Evolutionary conservation across 2,113 vertebrate genomes (phyloP).

Genomic region (Loxodonta africana): DNA sequence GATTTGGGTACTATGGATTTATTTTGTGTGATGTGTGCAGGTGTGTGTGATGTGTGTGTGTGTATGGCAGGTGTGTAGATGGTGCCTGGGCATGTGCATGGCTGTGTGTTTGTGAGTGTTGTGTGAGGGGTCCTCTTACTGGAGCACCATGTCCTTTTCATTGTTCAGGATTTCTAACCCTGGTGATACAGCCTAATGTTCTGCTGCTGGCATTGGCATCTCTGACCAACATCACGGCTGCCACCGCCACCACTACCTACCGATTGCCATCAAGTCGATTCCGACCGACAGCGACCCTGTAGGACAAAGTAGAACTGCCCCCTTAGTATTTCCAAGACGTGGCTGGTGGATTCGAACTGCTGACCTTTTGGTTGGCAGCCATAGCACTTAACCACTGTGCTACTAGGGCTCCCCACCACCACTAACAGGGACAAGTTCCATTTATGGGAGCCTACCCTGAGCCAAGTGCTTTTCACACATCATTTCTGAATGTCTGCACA

Average conservation of each 20-base stretch:
- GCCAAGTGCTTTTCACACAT: not conserved
- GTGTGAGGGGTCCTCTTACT: not conserved
- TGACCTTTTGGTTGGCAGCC: too few species aligned
- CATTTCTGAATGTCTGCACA: not conserved
- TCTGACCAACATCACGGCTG: not conserved
- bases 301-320: too few species aligned
- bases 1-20: not conserved
- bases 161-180: not conserved
- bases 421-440: not conserved
- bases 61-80: not conserved
- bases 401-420: too few species aligned
- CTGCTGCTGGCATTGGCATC: not conserved
- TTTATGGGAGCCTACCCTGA: accelerated
- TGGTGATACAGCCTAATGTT: not conserved
- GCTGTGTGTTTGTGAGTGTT: not conserved
- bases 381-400: too few species aligned
- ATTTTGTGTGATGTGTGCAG: not conserved
- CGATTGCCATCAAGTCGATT: too few species aligned
- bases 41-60: not conserved
- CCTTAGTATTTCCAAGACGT: too few species aligned
- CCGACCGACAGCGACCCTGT: too few species aligned
- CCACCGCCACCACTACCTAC: accelerated
- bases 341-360: too few species aligned
- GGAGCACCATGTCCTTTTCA: not conserved
- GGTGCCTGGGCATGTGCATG: too few species aligned